Evolutionary conservation across 2,113 vertebrate genomes (phyloP).

Genomic region (Asarcornis scutulata): DNA sequence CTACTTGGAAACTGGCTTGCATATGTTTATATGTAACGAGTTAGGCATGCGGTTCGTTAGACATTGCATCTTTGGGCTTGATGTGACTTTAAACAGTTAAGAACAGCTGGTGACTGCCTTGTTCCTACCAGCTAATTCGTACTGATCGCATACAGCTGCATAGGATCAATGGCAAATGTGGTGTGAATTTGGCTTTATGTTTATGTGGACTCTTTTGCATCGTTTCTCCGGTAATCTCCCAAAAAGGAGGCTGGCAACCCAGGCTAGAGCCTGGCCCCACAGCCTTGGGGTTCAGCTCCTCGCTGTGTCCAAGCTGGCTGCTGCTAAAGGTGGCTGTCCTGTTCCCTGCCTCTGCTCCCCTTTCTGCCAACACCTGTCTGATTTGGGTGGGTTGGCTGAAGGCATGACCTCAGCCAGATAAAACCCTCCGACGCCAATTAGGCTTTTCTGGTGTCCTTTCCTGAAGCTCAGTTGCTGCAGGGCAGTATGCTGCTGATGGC

Average conservation of each 20-base stretch:
- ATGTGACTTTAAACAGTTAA: not conserved
- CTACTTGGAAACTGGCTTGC: not conserved
- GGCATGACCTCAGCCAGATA: not conserved
- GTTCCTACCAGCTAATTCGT: not conserved
- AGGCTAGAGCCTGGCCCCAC: fast-evolving
- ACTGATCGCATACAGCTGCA: fast-evolving
- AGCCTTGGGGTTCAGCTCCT: not conserved
- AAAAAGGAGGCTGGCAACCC: fast-evolving
- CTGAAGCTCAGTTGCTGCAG: not conserved
- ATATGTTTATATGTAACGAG: not conserved
- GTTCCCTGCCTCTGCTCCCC: fast-evolving
- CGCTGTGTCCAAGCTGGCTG: fast-evolving
- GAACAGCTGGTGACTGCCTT: not conserved
- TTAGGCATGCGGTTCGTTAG: not conserved
- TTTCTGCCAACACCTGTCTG: not conserved
- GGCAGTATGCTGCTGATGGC: not conserved
- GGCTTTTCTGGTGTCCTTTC: not conserved
- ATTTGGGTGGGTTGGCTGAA: not conserved
- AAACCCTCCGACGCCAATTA: not conserved
- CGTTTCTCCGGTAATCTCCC: not conserved
- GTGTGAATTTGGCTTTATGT: not conserved
- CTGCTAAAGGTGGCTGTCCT: not conserved
- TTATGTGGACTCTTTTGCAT: not conserved
- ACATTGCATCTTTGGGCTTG: not conserved
- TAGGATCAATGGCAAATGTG: not conserved